Base-by-base conservation (phyloP, 2,113 vertebrate genomes). In the Eublepharis macularius region DNA sequence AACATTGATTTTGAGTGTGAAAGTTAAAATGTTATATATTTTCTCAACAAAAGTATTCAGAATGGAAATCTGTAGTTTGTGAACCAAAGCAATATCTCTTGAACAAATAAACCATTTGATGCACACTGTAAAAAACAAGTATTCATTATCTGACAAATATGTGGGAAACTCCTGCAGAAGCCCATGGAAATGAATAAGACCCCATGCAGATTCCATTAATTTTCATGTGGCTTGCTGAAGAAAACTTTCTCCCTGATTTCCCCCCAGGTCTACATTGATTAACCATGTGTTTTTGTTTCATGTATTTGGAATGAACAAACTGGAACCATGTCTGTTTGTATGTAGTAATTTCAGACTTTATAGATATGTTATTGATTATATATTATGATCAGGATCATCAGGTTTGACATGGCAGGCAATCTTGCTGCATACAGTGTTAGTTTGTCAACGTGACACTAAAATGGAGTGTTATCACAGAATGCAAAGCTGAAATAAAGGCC, bases 1-100 rank as follows among this genome's bases (percentile, higher is more conserved):
- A 74, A 88, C 51, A 70, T 78, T 63, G n/a, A 47, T 60, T n/a
- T 81, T 85, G 78, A 66, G 60, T 74, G 21, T 60, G 29, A 41
- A 47, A 51, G 36, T 68, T 49, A 68, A 51, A 57, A 11, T n/a
- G 24, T 14, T 68, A 12, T 77, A 34, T 41, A 47, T 19, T 60
- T 43, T 83, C 41, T 88, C 12, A 72, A 54, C 81, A 29, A 69
- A 39, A 32, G 8, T 43, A 79, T 80, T 4, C 7, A 41, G 11
- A 54, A 69, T 43, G 16, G 39, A 29, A 60, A 82, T 45, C 8
- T 74, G 10, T 39, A 51, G 29, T 17, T 34, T 68, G 39, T 47
- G 41, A n/a, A 68, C 29, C 41, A 66, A 45, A 45, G 2, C 47
- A 34, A 54, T n/a, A 16, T 63, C 17, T 36, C 26, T 77, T 17